These are phyloP conservation scores for Sturnus vulgaris DNA, from an alignment of 2,113 vertebrate species.

Conservation along the genomic window DNA sequence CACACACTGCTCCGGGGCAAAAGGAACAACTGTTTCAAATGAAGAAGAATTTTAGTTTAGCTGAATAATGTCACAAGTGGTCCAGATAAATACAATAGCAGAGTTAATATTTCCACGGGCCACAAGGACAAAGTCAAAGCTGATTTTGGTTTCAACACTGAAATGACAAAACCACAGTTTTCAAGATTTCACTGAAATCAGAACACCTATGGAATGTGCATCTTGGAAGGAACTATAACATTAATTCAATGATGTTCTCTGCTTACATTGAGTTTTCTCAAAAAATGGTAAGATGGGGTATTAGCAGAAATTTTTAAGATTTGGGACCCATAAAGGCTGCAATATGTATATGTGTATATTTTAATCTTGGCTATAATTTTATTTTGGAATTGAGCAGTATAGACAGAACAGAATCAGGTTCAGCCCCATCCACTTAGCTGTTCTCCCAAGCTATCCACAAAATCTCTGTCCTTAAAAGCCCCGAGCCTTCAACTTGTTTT, in stretches of 20 bases:
- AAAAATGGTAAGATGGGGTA: rapidly evolving
- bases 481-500: background rate
- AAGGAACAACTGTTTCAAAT: background rate
- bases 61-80: background rate
- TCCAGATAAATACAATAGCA: background rate
- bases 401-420: background rate
- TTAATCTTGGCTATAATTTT: background rate
- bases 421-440: rapidly evolving
- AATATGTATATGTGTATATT: background rate
- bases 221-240: background rate
- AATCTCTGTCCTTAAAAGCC: background rate
- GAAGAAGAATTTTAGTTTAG: background rate
- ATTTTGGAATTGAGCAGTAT: background rate
- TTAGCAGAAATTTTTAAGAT: background rate
- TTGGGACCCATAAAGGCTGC: background rate
- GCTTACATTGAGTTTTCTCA: rapidly evolving
- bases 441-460: background rate
- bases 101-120: background rate
- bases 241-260: background rate
- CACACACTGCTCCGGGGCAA: background rate
- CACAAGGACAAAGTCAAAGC: background rate
- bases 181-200: background rate
- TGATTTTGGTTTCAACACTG: background rate
- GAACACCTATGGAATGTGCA: background rate
- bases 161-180: background rate